Percentiles rank a stretch among this genome's conserved stretches.
Evolutionary conservation across 92 coral and sea anemone genomes (phyloP).

Genomic region (Zoanthus sociatus): DNA sequence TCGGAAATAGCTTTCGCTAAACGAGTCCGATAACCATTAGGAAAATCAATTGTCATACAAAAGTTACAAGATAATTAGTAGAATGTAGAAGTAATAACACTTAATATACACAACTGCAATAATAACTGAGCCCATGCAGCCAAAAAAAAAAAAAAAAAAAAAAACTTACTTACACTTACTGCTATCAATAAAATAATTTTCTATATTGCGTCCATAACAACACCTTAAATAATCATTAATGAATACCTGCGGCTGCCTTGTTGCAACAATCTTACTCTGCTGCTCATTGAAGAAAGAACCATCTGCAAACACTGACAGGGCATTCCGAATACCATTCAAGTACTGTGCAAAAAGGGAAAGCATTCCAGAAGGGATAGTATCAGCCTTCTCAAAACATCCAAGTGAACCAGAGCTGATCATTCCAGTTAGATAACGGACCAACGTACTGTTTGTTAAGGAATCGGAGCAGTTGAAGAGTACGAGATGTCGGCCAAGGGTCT

Average conservation of each 20-base stretch:
- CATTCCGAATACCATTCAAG: conserved; percentile 67
- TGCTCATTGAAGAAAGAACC: conserved; percentile 73
- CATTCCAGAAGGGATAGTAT: conserved; percentile 69
- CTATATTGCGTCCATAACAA: too few relatives aligned
- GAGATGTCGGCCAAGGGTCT: conserved; percentile 92
- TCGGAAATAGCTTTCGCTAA: too few relatives aligned
- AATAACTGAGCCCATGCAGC: too few relatives aligned
- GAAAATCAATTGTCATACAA: too few relatives aligned
- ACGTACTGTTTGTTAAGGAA: conserved; percentile 66
- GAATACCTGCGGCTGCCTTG: conserved; percentile 33
- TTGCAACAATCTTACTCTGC: conserved; percentile 25
- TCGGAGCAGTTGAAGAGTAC: conserved; percentile 87
- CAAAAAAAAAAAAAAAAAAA: too few relatives aligned
- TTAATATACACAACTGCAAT: too few relatives aligned
- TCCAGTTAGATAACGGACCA: conserved; percentile 80
- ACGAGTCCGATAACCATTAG: too few relatives aligned
- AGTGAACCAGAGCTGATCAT: conserved; percentile 88
- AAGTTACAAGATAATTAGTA: too few relatives aligned
- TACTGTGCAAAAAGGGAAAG: conserved; percentile 86
- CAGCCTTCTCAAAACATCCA: conserved; percentile 93
- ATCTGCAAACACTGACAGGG: conserved; percentile 70
- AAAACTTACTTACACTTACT: too few relatives aligned
- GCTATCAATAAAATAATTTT: too few relatives aligned
- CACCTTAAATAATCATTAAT: too few relatives aligned
- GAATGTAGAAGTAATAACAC: too few relatives aligned